Conservation (phyloP, 2,797 vertebrate genomes). For the Podarcis siculus region DNA sequence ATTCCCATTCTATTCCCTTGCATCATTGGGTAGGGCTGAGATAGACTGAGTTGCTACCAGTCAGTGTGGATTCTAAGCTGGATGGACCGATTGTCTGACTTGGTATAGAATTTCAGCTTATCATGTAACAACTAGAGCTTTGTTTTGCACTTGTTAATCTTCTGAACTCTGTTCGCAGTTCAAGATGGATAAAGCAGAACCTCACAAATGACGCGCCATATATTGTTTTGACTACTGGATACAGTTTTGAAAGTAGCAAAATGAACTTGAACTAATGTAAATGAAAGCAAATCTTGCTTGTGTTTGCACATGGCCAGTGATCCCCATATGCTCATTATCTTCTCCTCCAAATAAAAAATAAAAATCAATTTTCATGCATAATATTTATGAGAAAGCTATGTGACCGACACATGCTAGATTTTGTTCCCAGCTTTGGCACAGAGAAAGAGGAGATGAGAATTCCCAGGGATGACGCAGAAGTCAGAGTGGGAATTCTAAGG, state of each 20-base stretch:
- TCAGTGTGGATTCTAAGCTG: neutral
- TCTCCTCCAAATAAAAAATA: constrained; percentile 31
- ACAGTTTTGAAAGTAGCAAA: neutral
- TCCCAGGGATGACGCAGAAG: neutral
- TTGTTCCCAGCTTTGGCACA: constrained; percentile 6
- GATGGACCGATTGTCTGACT: neutral
- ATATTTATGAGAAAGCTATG: neutral
- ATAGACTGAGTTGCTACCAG: neutral
- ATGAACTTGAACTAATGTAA: neutral
- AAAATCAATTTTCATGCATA: neutral
- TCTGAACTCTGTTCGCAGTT: neutral
- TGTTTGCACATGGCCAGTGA: neutral
- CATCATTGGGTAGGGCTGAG: neutral
- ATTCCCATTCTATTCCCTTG: neutral
- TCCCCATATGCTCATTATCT: constrained; percentile 25
- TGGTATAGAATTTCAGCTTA: neutral
- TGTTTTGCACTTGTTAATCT: neutral
- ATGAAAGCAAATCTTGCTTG: neutral
- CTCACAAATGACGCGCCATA: neutral
- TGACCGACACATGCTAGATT: neutral
- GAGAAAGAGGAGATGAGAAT: neutral
- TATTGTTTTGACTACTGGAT: neutral
- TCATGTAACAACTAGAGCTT: neutral
- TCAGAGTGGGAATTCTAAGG: neutral
- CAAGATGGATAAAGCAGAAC: neutral